Percentiles rank a stretch among this genome's conserved stretches.
Evolutionary conservation across 2,113 vertebrate species (phyloP).

Genomic region (Vombatus ursinus): DNA sequence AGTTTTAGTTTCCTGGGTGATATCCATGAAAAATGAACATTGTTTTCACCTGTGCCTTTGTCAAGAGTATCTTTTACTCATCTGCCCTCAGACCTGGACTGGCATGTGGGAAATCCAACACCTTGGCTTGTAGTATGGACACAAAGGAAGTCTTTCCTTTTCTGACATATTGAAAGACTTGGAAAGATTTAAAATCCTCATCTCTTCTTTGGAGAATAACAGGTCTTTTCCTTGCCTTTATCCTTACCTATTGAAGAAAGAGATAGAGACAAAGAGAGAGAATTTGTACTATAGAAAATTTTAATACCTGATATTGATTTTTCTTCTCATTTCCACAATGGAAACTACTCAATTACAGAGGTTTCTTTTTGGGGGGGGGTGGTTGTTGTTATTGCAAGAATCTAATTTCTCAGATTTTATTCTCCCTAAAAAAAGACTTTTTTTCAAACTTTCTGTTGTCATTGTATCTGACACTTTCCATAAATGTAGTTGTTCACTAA

Average conservation of each 20-base stretch:
- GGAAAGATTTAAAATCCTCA: background rate
- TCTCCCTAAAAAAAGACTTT: background rate
- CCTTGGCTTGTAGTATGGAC: background rate
- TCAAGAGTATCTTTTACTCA: background rate
- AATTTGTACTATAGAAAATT: background rate
- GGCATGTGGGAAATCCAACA: background rate
- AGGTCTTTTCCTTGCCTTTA: background rate
- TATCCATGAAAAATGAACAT: background rate
- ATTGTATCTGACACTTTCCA: background rate
- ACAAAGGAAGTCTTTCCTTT: background rate
- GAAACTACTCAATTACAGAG: constrained; percentile 6
- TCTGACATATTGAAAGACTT: background rate
- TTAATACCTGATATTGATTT: background rate
- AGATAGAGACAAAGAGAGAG: background rate
- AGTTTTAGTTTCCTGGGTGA: background rate
- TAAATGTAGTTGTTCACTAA: constrained; percentile 7
- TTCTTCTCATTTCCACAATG: background rate
- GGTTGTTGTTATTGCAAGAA: background rate
- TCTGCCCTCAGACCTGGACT: background rate
- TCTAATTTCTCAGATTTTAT: constrained; percentile 19
- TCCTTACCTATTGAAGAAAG: background rate
- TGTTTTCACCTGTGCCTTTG: background rate
- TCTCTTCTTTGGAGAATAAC: background rate
- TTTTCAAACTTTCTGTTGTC: background rate
- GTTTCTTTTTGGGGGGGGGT: background rate